Evolutionary conservation across 2,113 vertebrate species (phyloP), one percentile per base, ranked within the genome.

Genomic region (Lampris megalopsis): DNA sequence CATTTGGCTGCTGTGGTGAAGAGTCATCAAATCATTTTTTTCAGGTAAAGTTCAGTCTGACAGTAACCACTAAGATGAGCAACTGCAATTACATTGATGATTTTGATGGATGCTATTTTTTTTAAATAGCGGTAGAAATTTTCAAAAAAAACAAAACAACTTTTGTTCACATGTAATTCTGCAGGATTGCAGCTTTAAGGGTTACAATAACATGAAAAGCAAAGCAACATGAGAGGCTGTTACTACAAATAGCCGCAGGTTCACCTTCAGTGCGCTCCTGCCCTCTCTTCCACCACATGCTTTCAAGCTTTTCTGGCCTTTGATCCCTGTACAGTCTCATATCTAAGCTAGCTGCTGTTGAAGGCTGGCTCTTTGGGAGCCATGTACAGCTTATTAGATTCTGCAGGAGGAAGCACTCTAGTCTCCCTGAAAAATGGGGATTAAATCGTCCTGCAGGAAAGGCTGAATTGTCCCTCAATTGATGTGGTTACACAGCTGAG

Each of bases 321-420:
- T 84, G 78, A 76, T 91, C 38, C 53, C 71, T 74, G 66, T 82
- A 69, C 59, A 62, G 56, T 80, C 54, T 73, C 63, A 79, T 68
- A 82, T 81, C 83, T 77, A 71, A 81, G 83, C 75, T 48, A 24
- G 65, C 68, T 72, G 70, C 79, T 63, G 71, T 68, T 62, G 77
- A 63, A 70, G 61, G 82, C 66, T 69, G 43, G 68, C 77, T 85
- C 75, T 86, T 69, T 70, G 47, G 50, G 68, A 86, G 81, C 78
- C 82, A 65, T 81, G 72, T 81, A 80, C 77, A 68, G 75, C 35
- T 88, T 92, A 90, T 89, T 91, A 86, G 83, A 88, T 89, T 91
- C 73, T 85, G 70, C 81, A 86, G 84, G 70, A 86, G 78, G 75
- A 89, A 82, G 83, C 78, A 76, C 87, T 86, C 75, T 62, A 24